phyloP scores from a whole-genome alignment of 2,888 invertebrate species.

The Nipponacmea schrenckii region DNA sequence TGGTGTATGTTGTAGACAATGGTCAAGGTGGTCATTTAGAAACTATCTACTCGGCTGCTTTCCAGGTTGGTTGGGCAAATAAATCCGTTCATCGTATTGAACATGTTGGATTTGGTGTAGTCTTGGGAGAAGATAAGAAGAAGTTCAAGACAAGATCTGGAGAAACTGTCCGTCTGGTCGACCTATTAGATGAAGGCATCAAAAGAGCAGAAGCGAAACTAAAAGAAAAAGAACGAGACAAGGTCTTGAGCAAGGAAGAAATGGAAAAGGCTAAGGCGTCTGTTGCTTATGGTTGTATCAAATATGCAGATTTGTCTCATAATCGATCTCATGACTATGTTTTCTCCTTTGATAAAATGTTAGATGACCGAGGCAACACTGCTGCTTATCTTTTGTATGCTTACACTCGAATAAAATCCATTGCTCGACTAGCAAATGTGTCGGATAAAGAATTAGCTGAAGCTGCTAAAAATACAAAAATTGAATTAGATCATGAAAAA shows the following conservation, averaged over 20 bases:
- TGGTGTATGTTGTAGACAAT: slow-evolving; percentile 92
- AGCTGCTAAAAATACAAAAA: slow-evolving; percentile 74
- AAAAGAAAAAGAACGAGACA: slow-evolving; percentile 86
- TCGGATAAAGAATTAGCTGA: slow-evolving; percentile 71
- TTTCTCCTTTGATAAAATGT: slow-evolving; percentile 99
- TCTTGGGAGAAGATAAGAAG: slow-evolving; percentile 96
- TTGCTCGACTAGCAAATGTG: slow-evolving; percentile 68
- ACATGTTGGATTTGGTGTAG: slow-evolving; percentile 95
- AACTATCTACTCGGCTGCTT: slow-evolving; percentile 78
- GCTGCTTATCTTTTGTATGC: slow-evolving; percentile 97
- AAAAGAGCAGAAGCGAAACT: slow-evolving; percentile 84
- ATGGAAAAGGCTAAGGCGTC: slow-evolving; percentile 86
- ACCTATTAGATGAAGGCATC: slow-evolving; percentile 90
- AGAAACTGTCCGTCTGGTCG: slow-evolving; percentile 87
- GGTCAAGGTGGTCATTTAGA: slow-evolving; percentile 87
- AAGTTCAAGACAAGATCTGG: slow-evolving; percentile 99
- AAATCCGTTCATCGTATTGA: slow-evolving; percentile 78
- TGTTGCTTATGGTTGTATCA: slow-evolving; percentile 97
- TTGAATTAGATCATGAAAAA: slow-evolving; percentile 86
- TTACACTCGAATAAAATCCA: slow-evolving; percentile 83
- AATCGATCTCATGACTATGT: slow-evolving; percentile 94
- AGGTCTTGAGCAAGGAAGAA: slow-evolving; percentile 83
- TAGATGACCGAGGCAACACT: slow-evolving; percentile 98
- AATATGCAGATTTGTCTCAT: slow-evolving; percentile 95
- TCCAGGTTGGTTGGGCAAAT: slow-evolving; percentile 79